These are phyloP conservation scores for Acanthopagrus latus DNA, from an alignment of 2,797 vertebrate species.

Conservation along the genomic window DNA sequence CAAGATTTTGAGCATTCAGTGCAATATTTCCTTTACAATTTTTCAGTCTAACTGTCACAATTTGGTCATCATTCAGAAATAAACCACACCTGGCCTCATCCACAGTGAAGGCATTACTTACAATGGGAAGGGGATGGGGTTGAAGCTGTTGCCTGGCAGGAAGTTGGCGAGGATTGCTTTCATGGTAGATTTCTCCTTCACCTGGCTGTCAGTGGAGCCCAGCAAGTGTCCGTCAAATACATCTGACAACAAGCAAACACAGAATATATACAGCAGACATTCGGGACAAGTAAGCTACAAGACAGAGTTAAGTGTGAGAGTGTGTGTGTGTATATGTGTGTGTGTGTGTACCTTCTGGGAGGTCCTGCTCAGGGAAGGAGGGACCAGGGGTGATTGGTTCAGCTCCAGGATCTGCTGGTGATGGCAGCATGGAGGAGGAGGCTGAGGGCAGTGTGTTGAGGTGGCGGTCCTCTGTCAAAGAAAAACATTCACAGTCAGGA, in stretches of 20 bases:
- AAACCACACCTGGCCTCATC: not conserved
- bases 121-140: slow-evolving; percentile 96
- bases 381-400: slow-evolving; percentile 85
- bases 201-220: slow-evolving; percentile 95
- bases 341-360: slow-evolving; percentile 88
- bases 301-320: not conserved
- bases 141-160: slow-evolving; percentile 97
- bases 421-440: slow-evolving; percentile 89
- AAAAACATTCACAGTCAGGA: slow-evolving; percentile 9
- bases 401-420: slow-evolving; percentile 86
- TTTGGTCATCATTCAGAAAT: not conserved
- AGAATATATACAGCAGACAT: not conserved
- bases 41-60: not conserved
- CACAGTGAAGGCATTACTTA: slow-evolving; percentile 81
- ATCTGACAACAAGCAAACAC: slow-evolving; percentile 81
- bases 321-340: slow-evolving; percentile 3
- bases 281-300: too few relatives aligned
- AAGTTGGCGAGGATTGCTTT: slow-evolving; percentile 99
- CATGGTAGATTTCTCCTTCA: slow-evolving; percentile 99
- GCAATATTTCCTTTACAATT: not conserved
- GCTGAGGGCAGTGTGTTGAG: slow-evolving; percentile 89
- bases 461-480: slow-evolving; percentile 92
- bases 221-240: slow-evolving; percentile 95
- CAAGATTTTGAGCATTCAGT: not conserved
- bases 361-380: slow-evolving; percentile 88